Conservation (phyloP, 2,888 invertebrate species). For the Clitarchus hookeri region DNA sequence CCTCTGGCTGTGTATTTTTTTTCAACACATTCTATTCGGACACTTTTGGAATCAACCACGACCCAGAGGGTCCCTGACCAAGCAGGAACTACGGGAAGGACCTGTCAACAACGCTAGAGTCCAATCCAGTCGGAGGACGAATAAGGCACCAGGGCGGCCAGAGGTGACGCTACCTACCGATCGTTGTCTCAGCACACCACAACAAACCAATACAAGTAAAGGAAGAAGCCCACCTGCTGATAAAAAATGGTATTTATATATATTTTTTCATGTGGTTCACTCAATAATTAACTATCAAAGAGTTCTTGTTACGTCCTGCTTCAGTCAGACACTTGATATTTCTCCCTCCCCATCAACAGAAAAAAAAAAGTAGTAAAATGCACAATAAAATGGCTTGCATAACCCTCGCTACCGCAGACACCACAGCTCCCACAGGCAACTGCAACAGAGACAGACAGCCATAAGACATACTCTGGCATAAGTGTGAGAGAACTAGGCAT, state of each 20-base stretch:
- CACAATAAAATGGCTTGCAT: neutral
- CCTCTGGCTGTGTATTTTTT: conserved; percentile 26
- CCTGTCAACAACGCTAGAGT: neutral
- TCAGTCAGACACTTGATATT: neutral
- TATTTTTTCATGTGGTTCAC: neutral
- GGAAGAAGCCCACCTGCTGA: neutral
- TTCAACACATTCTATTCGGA: conserved; percentile 19
- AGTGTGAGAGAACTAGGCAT: neutral
- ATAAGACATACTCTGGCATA: neutral
- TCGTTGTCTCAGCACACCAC: conserved; percentile 31
- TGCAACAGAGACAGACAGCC: neutral
- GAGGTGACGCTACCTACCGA: conserved; percentile 39
- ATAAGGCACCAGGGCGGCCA: conserved; percentile 42
- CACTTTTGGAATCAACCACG: conserved; percentile 4
- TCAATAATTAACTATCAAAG: conserved; percentile 7
- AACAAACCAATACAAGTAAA: conserved; percentile 27
- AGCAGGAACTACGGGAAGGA: neutral
- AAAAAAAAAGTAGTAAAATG: conserved; percentile 5
- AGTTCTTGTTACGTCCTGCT: neutral
- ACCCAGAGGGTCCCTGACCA: neutral
- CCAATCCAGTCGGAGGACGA: conserved; percentile 28
- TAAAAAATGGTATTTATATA: conserved; percentile 8
- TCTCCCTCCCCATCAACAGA: neutral
- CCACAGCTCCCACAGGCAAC: neutral
- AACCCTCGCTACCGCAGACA: neutral